Conservation (phyloP, 2,888 invertebrate genomes). For the Biston betularia region DNA sequence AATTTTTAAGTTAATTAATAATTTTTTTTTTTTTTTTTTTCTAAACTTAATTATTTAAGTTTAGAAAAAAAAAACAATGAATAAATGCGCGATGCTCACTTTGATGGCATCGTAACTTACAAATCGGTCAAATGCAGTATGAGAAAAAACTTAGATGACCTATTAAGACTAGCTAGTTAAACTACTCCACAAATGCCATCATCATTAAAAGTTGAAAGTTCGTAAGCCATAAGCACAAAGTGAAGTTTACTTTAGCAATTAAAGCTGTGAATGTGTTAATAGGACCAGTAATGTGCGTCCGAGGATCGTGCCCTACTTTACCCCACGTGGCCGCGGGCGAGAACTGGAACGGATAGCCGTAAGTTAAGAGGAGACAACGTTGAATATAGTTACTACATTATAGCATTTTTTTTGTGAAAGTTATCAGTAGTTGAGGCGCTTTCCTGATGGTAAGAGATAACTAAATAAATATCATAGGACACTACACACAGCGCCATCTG, state of each 20-base stretch:
- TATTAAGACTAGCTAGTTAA: not conserved
- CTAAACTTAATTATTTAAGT: too few species aligned
- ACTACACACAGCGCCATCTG: too few species aligned
- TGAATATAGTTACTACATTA: not conserved
- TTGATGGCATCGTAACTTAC: too few species aligned
- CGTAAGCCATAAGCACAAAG: slow-evolving; percentile 4
- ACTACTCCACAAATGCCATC: not conserved
- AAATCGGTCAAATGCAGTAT: too few species aligned
- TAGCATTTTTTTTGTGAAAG: not conserved
- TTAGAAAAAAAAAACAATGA: too few species aligned
- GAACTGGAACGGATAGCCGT: slow-evolving; percentile 4
- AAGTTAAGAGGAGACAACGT: not conserved
- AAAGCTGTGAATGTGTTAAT: slow-evolving; percentile 24
- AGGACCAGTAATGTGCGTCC: slow-evolving; percentile 20
- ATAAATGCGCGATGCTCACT: too few species aligned
- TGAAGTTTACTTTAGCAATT: slow-evolving; percentile 15
- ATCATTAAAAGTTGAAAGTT: slow-evolving; percentile 5
- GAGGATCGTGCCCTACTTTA: slow-evolving; percentile 26
- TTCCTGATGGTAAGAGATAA: too few species aligned
- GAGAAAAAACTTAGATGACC: not conserved
- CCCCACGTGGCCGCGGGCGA: not conserved
- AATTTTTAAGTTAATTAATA: too few species aligned
- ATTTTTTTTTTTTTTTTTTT: too few species aligned
- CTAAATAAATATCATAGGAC: too few species aligned
- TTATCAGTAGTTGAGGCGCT: too few species aligned